phyloP scores from a whole-genome alignment of 1,140 invertebrate genomes.

The Maconellicoccus hirsutus region DNA sequence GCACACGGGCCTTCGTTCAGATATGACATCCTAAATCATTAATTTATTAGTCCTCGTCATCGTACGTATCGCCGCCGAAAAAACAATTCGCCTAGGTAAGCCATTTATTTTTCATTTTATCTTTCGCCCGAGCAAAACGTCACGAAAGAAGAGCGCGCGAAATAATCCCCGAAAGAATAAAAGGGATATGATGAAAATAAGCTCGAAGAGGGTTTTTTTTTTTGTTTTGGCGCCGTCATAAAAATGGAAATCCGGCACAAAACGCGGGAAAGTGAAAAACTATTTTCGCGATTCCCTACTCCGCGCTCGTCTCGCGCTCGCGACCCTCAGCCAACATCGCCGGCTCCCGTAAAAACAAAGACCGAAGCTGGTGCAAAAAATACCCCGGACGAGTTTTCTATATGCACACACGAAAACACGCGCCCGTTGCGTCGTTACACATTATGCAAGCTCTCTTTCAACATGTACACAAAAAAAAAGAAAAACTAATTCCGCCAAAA shows the following conservation, averaged over 20 bases:
- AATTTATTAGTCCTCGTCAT: neutral
- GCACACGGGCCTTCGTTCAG: neutral
- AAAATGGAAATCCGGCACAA: conserved; percentile 17
- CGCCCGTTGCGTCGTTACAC: neutral
- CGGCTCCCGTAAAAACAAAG: neutral
- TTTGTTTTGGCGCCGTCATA: conserved; percentile 20
- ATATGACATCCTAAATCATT: neutral
- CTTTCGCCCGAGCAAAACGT: neutral
- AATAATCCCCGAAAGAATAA: conserved; percentile 11
- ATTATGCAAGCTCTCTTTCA: neutral
- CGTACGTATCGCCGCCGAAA: neutral
- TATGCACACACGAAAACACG: neutral
- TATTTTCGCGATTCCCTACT: neutral
- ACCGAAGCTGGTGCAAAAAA: neutral
- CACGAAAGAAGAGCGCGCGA: conserved; percentile 15
- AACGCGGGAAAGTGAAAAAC: conserved; percentile 15
- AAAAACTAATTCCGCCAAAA: neutral
- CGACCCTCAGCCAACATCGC: too few species aligned
- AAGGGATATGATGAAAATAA: conserved; percentile 21
- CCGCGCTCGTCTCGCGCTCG: neutral
- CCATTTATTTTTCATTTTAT: conserved; percentile 10
- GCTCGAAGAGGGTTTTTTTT: neutral
- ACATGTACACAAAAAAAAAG: neutral
- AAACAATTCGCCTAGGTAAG: neutral
- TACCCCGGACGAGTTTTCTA: too few species aligned